These are phyloP conservation scores for Aspidoscelis tigris DNA, from an alignment of 2,113 vertebrate genomes.

Conservation along the genomic window DNA sequence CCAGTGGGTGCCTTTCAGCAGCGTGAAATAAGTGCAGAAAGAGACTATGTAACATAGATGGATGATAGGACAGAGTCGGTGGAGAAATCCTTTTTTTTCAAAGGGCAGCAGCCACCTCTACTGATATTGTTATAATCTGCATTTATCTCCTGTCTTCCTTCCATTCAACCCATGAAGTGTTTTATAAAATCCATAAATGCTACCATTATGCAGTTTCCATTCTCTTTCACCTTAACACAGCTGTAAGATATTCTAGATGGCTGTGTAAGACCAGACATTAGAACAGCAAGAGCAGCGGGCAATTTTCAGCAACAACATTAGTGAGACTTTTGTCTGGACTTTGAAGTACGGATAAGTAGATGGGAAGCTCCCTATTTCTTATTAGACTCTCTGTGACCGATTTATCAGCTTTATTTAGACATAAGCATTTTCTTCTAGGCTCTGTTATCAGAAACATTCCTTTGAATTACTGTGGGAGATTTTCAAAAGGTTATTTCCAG, in stretches of 20 bases:
- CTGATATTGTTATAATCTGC: too few species aligned
- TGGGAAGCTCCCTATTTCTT: slow-evolving; percentile 38
- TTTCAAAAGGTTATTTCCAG: slow-evolving; percentile 8
- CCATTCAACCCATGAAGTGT: too few species aligned
- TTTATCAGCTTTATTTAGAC: rapidly evolving
- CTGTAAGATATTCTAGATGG: neutral
- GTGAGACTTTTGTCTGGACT: slow-evolving; percentile 45
- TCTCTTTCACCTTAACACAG: too few species aligned
- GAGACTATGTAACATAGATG: too few species aligned
- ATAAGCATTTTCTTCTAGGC: neutral
- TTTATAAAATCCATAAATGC: too few species aligned
- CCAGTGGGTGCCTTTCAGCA: too few species aligned
- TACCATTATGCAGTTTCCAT: too few species aligned
- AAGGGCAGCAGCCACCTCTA: too few species aligned
- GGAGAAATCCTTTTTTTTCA: too few species aligned
- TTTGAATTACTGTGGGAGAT: neutral
- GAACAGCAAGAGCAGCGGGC: slow-evolving; percentile 45
- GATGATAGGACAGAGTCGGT: too few species aligned
- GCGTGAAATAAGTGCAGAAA: too few species aligned
- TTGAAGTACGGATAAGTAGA: slow-evolving; percentile 1
- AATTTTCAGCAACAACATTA: slow-evolving; percentile 61
- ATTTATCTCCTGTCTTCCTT: too few species aligned
- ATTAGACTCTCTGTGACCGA: neutral
- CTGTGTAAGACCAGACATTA: neutral
- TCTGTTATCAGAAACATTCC: neutral